Conservation (phyloP, 2,113 vertebrate genomes). For the Rhynchomys soricoides region DNA sequence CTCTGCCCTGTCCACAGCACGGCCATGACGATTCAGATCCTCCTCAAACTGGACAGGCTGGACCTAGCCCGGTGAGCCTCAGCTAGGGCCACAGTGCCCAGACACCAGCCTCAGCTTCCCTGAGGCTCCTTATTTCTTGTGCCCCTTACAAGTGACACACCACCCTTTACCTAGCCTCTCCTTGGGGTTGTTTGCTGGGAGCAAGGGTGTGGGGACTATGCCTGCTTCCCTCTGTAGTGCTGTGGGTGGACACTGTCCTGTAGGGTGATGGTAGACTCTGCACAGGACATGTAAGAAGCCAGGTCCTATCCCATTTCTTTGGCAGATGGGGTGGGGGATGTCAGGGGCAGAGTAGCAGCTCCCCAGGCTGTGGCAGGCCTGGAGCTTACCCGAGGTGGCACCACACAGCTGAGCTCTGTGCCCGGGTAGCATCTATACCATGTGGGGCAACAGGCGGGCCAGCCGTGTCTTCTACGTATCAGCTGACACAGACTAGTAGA, state of each 20-base stretch:
- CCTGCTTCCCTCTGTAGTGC: background rate
- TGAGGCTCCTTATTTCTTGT: background rate
- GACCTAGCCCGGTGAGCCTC: conserved; percentile 94
- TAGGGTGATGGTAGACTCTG: background rate
- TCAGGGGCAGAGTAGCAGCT: background rate
- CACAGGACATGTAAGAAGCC: background rate
- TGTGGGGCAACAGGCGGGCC: background rate
- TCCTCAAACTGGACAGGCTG: conserved; percentile 95
- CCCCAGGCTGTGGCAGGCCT: accelerated
- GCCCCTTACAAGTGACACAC: background rate
- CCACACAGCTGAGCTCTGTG: background rate
- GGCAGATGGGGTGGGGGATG: background rate
- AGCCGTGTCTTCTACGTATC: background rate
- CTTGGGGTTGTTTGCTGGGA: background rate
- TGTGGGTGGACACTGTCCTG: background rate
- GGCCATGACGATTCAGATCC: conserved; percentile 95
- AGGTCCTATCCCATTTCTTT: background rate
- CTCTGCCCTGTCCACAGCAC: conserved; percentile 82
- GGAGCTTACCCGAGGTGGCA: no score
- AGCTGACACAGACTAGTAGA: background rate
- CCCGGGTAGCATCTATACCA: no score
- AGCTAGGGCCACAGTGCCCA: background rate
- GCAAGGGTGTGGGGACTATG: background rate
- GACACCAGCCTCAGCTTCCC: background rate
- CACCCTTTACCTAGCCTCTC: background rate